Evolutionary conservation across 2,113 vertebrate genomes (phyloP), one percentile per base, ranked within the genome.

Genomic region (Rattus rattus): DNA sequence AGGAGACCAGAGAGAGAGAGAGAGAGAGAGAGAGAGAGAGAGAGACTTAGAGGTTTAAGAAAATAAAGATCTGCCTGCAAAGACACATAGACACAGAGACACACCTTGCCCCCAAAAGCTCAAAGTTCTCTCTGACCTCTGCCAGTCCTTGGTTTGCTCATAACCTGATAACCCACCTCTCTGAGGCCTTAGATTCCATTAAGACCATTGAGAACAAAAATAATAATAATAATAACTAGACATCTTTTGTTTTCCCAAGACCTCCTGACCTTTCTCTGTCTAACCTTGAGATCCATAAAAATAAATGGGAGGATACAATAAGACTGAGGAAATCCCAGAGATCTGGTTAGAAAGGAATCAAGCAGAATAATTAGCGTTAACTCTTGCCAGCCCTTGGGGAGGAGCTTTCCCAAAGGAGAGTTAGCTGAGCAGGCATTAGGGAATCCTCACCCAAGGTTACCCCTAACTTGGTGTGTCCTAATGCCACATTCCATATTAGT

Each of bases 281-380:
- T 96, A 16, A 91, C n/a, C 33, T 87, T 84, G 43, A 72, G 3
- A 14, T 59, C n/a, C 43, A 73, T n/a, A 54, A 12, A 63, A 69
- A 61, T 43, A 91, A 52, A 10, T 30, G 70, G 14, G 8, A 26
- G 10, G 36, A 22, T 7, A 43, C 39, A 47, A 69, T 26, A 85
- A 63, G 36, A 61, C 39, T 69, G 36, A 24, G 17, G 24, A 65
- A 67, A 30, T 95, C 91, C 49, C 83, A 79, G 36, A 73, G 83
- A 49, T 79, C 61, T 49, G 7, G 7, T 75, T 89, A 88, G 65
- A 39, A 85, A 79, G 67, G 91, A 49, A 49, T 36, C 47, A 19
- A 73, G 24, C 63, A 65, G 14, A 47, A 36, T 95, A 95, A 91
- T 95, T 95, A 24, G 47, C n/a, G 89, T 65, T 8, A 80, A 36